Conservation (phyloP, 1,140 invertebrate species). For the Pseudachorutes palmiensis region DNA sequence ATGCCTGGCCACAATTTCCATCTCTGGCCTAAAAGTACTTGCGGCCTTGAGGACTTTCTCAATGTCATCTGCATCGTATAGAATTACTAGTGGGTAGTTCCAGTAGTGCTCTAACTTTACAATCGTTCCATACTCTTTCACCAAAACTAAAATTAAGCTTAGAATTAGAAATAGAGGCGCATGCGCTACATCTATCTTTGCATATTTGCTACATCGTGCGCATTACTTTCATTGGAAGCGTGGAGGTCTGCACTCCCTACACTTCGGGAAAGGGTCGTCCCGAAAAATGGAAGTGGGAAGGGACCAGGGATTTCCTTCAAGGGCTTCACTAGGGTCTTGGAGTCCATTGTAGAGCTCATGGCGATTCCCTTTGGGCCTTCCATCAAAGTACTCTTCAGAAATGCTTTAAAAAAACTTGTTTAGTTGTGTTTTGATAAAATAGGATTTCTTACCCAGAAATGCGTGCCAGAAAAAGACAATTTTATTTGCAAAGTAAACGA, state of each 20-base stretch:
- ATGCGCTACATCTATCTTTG: too few relatives aligned
- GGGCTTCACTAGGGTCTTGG: not conserved
- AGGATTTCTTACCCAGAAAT: not conserved
- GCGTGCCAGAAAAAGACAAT: not conserved
- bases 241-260: constrained; percentile 13
- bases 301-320: constrained; percentile 30
- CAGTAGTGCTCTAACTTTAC: constrained; percentile 66
- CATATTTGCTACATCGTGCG: too few relatives aligned
- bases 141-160: too few relatives aligned
- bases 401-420: not conserved
- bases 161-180: too few relatives aligned
- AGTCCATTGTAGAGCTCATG: not conserved
- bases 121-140: constrained; percentile 61
- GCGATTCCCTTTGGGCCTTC: not conserved
- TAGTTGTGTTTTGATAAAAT: too few relatives aligned
- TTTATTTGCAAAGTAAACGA: too few relatives aligned
- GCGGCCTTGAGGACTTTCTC: constrained; percentile 62
- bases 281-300: constrained; percentile 27
- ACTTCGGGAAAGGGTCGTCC: constrained; percentile 14
- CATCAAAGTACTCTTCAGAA: not conserved
- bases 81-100: constrained; percentile 63
- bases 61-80: constrained; percentile 66
- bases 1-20: constrained; percentile 70
- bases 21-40: constrained; percentile 70
- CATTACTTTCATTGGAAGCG: constrained; percentile 24